Base-by-base conservation (phyloP, 2,888 invertebrate genomes). In the Apodemia hepburni region DNA sequence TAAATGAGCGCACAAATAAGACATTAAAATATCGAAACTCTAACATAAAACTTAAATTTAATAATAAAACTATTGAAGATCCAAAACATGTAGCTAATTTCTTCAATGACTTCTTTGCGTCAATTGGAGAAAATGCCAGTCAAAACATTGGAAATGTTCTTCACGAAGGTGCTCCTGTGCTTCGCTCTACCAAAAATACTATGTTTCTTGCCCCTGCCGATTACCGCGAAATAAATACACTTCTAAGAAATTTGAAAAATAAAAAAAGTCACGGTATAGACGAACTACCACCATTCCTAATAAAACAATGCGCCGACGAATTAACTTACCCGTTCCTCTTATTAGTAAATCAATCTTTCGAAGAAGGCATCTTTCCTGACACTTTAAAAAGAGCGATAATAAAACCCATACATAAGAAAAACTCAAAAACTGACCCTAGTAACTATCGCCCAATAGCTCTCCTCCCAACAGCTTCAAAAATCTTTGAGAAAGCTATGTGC, bases 281-380 rank as follows among this genome's bases (percentile, higher is more conserved):
- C n/a, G 45, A 45, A 45, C 45, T 45, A 45, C 45, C 45, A 45
- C 45, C 45, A 45, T 15, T 1, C 5, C n/a, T 45, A 22, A 22
- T 22, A 22, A 22, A 22, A 22, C 22, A 22, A 2, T 22, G 22
- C 22, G 22, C 22, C 22, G 22, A 22, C 22, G 22, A 22, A 22
- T 22, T 22, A 22, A 22, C 22, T 22, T 22, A 22, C 22, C 22
- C 22, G 22, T 22, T 22, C 22, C 22, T 22, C 22, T 22, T 22
- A 22, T 47, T 15, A 17, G 17, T 17, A 47, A 17, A 47, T n/a
- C n/a, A 17, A 47, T 35, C 35, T 35, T 35, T 35, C 8, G 35
- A 35, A 35, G 11, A 35, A 35, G 35, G 35, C 66, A 63, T 6
- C 47, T 17, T 47, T 15, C 17, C n/a, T 17, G 47, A 17, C 4